Base-by-base conservation (phyloP, 1,140 invertebrate genomes). In the Sycophila sp. region DNA sequence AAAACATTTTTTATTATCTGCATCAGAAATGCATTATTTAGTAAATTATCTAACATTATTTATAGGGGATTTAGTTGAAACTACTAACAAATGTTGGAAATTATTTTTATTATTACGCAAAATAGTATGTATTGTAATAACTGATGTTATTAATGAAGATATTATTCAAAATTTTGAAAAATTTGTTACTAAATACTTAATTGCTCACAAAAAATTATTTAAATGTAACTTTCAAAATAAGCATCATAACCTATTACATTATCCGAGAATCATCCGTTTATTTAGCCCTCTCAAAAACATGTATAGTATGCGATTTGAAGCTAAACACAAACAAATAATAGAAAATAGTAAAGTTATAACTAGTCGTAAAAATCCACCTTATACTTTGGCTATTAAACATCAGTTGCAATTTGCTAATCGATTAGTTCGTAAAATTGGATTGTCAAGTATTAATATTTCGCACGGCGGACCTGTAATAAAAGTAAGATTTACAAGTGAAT, bases 11-110 rank as follows among this genome's bases (percentile, higher is more conserved):
- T 75, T 77, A 58, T 69, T 78, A 38, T 75, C 75, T 24, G 74
- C 80, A 13, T 75, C 77, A 26, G 80, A 83, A 77, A 79, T 81
- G 75, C 47, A 69, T 36, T 69, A 64, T 58, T 76, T 81, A 38
- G 36, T 80, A 17, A 49, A 59, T 49, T 76, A 78, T 71, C 75
- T 83, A 56, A 60, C 69, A 26, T 75, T 82, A 17, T 53, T 81
- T 49, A 67, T 80, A 22, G 79, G 79, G 4, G 76, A 82, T 70
- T 68, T 74, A 42, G 62, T 80, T 38, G 75, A 75, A 19, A 38
- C 30, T 66, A 53, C 70, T 70, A 71, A 82, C 67, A 19, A 42
- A 68, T 26, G 72, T 53, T 80, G 78, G 79, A 65, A 68, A 47
- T 47, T 69, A 1, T 72, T 56, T 67, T 67, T 75, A 26, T 47